phyloP scores from a whole-genome alignment of 2,113 vertebrate species.

The human region GRCh38 chr2:171006001-171006500 shows the following conservation, averaged over 20 bases:
- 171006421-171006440: background rate
- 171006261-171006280: slow-evolving; percentile 99
- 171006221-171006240: slow-evolving; percentile 99
- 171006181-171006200: slow-evolving; percentile 98
- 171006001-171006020: background rate
- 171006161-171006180: slow-evolving; percentile 99
- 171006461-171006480: slow-evolving; percentile 92
- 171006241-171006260: slow-evolving; percentile 99
- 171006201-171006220: slow-evolving; percentile 99
- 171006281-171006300: slow-evolving; percentile 83
- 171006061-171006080: slow-evolving; percentile 42
- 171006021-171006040: background rate
- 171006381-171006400: background rate
- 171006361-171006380: background rate
- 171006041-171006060: slow-evolving; percentile 1
- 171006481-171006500: slow-evolving; percentile 99
- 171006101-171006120: background rate
- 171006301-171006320: slow-evolving; percentile 4
- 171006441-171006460: background rate
- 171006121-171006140: slow-evolving; percentile 21
- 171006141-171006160: slow-evolving; percentile 98
- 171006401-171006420: background rate
- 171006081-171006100: slow-evolving; percentile 25
- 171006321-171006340: slow-evolving; percentile 35
- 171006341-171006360: background rate